Evolutionary conservation across 2,888 invertebrate genomes (phyloP).

Genomic region (Cerastis rubricosa): DNA sequence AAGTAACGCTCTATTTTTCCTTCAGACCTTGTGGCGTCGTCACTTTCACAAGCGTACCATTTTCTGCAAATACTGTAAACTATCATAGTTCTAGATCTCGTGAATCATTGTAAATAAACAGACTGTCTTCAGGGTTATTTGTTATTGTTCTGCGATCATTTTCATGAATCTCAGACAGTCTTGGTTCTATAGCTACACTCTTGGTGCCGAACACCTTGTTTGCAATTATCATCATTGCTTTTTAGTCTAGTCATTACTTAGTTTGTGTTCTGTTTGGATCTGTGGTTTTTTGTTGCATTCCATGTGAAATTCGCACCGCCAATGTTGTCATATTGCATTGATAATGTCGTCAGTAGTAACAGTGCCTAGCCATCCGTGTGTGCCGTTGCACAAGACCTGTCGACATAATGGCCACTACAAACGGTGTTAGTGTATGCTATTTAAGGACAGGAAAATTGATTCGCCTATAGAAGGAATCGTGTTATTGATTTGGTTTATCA

Average conservation of each 20-base stretch:
- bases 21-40: slow-evolving; percentile 48
- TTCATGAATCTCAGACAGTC: slow-evolving; percentile 28
- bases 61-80: slow-evolving; percentile 42
- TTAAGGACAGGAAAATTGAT: slow-evolving; percentile 32
- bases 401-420: slow-evolving; percentile 51
- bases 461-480: slow-evolving; percentile 5
- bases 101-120: slow-evolving; percentile 36
- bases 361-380: slow-evolving; percentile 55
- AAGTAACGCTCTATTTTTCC: slow-evolving; percentile 47
- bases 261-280: slow-evolving; percentile 27
- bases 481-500: slow-evolving; percentile 26
- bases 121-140: slow-evolving; percentile 41
- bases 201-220: slow-evolving; percentile 24
- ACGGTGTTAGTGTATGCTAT: slow-evolving; percentile 63
- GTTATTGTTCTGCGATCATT: slow-evolving; percentile 31
- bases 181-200: background rate
- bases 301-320: slow-evolving; percentile 43
- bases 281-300: slow-evolving; percentile 28
- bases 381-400: slow-evolving; percentile 64
- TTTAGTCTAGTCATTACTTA: slow-evolving; percentile 21
- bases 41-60: slow-evolving; percentile 49
- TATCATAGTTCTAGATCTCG: slow-evolving; percentile 43
- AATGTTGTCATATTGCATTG: slow-evolving; percentile 51
- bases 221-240: slow-evolving; percentile 24
- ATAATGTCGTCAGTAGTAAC: slow-evolving; percentile 50